A percentile compares a stretch with the other conserved stretches of the same genome.
These are phyloP conservation scores for Crocodylus rhombifer DNA, from an alignment of 2,797 vertebrate species.

Conservation along the genomic window DNA sequence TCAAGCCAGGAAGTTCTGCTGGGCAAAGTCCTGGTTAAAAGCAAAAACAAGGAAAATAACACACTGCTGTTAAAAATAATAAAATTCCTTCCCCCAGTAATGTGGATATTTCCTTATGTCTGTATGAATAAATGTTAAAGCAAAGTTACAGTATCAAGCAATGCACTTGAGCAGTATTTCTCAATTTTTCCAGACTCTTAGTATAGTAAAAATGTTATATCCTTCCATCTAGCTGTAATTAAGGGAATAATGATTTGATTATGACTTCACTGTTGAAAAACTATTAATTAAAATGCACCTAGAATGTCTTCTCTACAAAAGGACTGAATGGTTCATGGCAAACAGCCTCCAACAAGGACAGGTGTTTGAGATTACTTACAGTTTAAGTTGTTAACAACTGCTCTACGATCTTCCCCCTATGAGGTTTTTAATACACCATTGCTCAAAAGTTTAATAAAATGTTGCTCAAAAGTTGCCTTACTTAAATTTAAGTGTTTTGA, in stretches of 20 bases:
- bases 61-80: background rate
- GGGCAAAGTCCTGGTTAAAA: constrained; percentile 35
- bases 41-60: background rate
- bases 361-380: background rate
- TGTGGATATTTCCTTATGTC: rapidly evolving
- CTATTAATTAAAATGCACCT: background rate
- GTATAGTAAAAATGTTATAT: background rate
- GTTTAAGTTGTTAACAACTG: background rate
- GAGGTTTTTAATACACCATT: too few species aligned
- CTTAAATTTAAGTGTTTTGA: background rate
- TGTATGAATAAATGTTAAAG: background rate
- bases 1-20: constrained; percentile 78
- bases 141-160: background rate
- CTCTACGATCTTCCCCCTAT: too few species aligned
- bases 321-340: background rate
- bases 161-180: background rate
- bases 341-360: background rate
- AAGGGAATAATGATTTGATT: too few species aligned
- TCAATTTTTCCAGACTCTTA: background rate
- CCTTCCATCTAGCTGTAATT: background rate
- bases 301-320: background rate
- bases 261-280: background rate
- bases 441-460: background rate
- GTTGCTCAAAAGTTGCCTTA: background rate
- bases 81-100: background rate